These are phyloP conservation scores for Lindbergichthys nudifrons DNA, from an alignment of 2,797 vertebrate species.

Conservation along the genomic window DNA sequence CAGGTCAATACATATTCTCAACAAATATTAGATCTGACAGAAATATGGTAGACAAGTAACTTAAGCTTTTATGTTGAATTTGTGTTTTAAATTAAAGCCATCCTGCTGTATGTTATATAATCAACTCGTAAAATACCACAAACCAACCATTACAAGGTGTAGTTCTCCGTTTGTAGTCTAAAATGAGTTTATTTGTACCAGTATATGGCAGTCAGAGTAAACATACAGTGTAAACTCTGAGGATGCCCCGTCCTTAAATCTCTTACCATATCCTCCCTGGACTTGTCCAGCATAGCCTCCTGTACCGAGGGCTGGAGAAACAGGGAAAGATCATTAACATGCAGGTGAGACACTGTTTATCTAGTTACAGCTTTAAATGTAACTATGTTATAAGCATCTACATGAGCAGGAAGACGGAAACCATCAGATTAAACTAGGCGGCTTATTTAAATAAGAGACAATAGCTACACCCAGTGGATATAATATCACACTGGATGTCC, in stretches of 20 bases:
- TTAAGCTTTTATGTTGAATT: neutral
- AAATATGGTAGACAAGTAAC: too few relatives aligned
- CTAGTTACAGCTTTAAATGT: neutral
- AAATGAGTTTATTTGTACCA: neutral
- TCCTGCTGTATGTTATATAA: neutral
- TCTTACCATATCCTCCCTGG: conserved; percentile 72
- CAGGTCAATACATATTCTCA: too few relatives aligned
- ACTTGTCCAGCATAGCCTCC: conserved; percentile 68
- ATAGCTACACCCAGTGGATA: conserved; percentile 69
- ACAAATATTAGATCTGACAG: too few relatives aligned
- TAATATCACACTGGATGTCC: conserved; percentile 21
- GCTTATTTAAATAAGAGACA: conserved; percentile 51
- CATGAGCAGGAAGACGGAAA: conserved; percentile 45
- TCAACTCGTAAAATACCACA: neutral
- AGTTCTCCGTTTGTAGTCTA: neutral
- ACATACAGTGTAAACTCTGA: neutral
- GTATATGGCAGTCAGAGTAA: neutral
- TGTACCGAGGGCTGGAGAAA: conserved; percentile 58
- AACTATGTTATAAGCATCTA: conserved; percentile 45
- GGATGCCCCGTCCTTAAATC: neutral
- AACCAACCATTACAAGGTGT: neutral
- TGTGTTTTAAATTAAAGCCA: neutral
- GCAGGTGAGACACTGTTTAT: conserved; percentile 9
- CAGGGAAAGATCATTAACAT: conserved; percentile 3
- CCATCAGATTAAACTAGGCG: conserved; percentile 40